Conservation (phyloP, 2,113 vertebrate genomes). For the Kobus ellipsiprymnus region DNA sequence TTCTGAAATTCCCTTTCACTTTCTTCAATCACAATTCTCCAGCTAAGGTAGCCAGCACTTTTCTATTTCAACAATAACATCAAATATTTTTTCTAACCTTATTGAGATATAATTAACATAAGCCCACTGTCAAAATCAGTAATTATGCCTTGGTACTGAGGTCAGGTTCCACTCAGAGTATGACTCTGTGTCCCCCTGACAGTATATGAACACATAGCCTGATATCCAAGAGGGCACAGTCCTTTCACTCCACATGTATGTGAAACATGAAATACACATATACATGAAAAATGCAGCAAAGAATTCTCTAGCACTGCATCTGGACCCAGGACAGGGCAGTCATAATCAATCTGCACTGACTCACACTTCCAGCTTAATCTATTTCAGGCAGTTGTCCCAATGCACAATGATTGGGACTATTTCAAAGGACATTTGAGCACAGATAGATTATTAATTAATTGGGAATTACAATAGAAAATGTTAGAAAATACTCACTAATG, state of each 20-base stretch:
- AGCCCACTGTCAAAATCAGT: neutral
- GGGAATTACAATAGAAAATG: neutral
- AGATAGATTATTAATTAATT: neutral
- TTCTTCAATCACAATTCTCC: neutral
- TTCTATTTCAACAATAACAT: neutral
- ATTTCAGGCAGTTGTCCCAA: neutral
- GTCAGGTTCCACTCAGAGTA: neutral
- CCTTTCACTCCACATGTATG: neutral
- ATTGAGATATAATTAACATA: neutral
- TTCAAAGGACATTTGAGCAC: neutral
- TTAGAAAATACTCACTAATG: neutral
- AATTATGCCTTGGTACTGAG: neutral
- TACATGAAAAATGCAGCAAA: neutral
- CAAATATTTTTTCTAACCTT: neutral
- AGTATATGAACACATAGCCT: neutral
- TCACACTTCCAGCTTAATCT: neutral
- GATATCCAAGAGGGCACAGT: neutral
- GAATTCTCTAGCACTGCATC: neutral
- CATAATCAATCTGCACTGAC: neutral
- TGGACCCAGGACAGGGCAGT: neutral
- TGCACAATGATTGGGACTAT: neutral
- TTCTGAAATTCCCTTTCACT: slow-evolving; percentile 14
- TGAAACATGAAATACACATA: neutral
- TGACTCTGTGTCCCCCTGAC: neutral
- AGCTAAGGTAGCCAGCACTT: neutral